A percentile compares a stretch with the other conserved stretches of the same genome.
phyloP scores from a whole-genome alignment of 2,113 vertebrate species.

The Indicator maculatus region DNA sequence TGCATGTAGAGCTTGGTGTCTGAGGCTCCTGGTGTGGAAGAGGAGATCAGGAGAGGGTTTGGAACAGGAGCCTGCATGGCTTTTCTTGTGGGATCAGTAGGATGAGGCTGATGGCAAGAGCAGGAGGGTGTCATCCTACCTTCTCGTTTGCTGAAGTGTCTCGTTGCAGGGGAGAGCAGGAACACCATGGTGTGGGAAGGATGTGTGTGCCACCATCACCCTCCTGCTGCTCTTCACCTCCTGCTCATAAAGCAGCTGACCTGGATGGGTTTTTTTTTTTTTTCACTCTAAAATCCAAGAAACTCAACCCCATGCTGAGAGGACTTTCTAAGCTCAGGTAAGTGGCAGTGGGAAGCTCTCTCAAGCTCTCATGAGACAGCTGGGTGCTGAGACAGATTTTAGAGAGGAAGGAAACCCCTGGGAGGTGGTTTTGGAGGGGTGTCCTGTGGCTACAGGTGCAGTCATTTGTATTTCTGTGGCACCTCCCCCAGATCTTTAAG shows the following conservation, averaged over 20 bases:
- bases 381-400: neutral
- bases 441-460: neutral
- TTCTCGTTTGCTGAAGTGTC: neutral
- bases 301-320: neutral
- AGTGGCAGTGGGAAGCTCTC: neutral
- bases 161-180: neutral
- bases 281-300: neutral
- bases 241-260: neutral
- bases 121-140: neutral
- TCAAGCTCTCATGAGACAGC: rapidly evolving
- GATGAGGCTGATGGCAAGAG: neutral
- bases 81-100: neutral
- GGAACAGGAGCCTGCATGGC: neutral
- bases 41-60: neutral
- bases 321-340: neutral
- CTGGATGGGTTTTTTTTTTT: neutral
- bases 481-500: no score
- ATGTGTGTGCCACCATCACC: rapidly evolving
- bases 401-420: neutral
- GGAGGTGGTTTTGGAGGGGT: neutral
- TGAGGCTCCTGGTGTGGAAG: rapidly evolving
- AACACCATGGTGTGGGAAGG: neutral
- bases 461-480: neutral
- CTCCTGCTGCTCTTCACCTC: neutral
- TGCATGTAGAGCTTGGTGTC: neutral